Evolutionary conservation across 1,140 invertebrate species (phyloP), one percentile per base, ranked within the genome.

Genomic region (Uloborus diversus): DNA sequence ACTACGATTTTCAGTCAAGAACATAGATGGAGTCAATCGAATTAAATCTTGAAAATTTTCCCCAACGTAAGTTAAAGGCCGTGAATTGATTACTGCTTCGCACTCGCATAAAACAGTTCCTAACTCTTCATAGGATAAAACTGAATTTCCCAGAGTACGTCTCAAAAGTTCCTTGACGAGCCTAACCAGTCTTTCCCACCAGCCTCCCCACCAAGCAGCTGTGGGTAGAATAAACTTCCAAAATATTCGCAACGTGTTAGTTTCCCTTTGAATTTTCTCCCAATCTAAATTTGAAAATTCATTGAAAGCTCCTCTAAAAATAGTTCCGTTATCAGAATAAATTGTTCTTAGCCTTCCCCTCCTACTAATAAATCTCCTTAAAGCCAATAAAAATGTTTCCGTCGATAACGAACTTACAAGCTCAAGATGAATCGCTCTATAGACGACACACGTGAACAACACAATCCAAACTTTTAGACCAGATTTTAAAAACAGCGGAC

Each of bases 401-500:
- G 69, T 73, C 1, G 23, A 4, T 2, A 73, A 20, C 9, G 69
- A 59, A 5, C 13, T 17, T 3, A 73, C 3, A 5, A 56, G n/a
- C 42, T 73, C 69, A 3, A 73, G 33, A 30, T 73, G 69, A 20
- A 73, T 28, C 30, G 42, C 42, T 28, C 42, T 23, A 9, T 11
- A 53, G 3, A 30, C 9, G 28, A 27, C 28, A 32, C 66, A 69
- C 5, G 66, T 69, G 27, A 49, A 69, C 7, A 69, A n/a, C 25
- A 32, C 17, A 4, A 69, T 69, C 66, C 66, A 69, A n/a, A 32
- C 37, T 25, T 69, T 49, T 2, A 73, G 86, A 80, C 2, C 85
- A 85, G 80, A 81, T 69, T 83, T 84, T 9, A 86, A 64, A 75
- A 62, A 82, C 3, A 86, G 35, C 13, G 84, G 85, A 4, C 85